phyloP scores from a whole-genome alignment of 2,113 vertebrate species.

The Crypturellus undulatus region DNA sequence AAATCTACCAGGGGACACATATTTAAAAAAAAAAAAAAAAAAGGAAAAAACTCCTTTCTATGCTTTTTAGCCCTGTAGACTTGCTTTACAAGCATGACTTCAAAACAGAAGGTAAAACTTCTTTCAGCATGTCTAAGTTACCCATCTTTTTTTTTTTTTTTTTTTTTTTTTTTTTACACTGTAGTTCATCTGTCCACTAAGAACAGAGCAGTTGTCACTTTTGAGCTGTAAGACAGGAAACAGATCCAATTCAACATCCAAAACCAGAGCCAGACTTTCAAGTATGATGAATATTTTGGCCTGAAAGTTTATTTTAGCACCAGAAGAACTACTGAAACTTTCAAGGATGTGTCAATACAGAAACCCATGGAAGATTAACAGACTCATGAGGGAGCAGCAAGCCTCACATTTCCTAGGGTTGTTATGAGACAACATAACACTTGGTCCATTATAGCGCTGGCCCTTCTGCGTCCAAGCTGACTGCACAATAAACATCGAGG shows the following conservation, averaged over 20 bases:
- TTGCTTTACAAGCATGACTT: background rate
- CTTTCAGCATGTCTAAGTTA: background rate
- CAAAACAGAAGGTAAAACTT: background rate
- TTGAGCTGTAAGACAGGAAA: background rate
- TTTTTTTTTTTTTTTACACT: too few relatives aligned
- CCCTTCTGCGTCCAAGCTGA: background rate
- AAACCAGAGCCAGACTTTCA: background rate
- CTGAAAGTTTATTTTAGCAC: background rate
- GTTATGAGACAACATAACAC: background rate
- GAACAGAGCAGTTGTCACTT: background rate
- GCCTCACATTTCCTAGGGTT: background rate
- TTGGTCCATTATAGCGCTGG: background rate
- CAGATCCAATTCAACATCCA: background rate
- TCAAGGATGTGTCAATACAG: background rate
- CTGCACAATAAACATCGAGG: background rate
- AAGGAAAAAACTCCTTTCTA: background rate
- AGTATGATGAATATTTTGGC: background rate
- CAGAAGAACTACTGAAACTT: background rate
- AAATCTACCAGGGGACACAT: rapidly evolving
- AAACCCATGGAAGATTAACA: background rate
- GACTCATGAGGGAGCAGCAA: background rate
- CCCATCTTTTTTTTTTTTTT: background rate
- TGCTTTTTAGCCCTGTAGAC: background rate
- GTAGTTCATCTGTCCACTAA: background rate
- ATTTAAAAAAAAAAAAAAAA: too few relatives aligned